Conservation (phyloP, 1,140 invertebrate species). For the Brachionus asplanchnoidis region DNA sequence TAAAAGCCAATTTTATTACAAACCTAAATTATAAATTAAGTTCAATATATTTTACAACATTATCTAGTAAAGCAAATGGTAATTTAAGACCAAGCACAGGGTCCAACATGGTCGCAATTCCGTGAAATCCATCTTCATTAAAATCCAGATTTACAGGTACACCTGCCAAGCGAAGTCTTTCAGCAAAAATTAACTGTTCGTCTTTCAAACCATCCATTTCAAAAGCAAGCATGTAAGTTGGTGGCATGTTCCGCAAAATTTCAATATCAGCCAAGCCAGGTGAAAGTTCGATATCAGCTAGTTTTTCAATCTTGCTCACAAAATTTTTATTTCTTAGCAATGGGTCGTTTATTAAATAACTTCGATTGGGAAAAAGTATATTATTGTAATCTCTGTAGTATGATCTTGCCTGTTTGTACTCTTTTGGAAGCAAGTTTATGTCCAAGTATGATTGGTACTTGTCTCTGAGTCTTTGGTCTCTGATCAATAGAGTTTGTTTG, state of each 20-base stretch:
- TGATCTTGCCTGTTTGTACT: conserved; percentile 11
- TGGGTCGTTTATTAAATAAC: neutral
- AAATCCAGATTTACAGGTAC: conserved; percentile 36
- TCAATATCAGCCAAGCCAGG: conserved; percentile 16
- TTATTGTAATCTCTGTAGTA: conserved; percentile 9
- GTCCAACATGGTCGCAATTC: conserved; percentile 21
- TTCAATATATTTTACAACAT: conserved; percentile 10
- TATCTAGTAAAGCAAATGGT: conserved; percentile 6
- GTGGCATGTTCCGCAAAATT: neutral
- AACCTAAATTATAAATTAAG: neutral
- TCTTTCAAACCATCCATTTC: conserved; percentile 33
- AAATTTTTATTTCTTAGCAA: conserved; percentile 7
- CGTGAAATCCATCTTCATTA: conserved; percentile 39
- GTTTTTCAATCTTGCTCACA: neutral
- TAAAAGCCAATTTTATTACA: neutral
- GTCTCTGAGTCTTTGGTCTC: neutral
- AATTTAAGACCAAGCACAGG: neutral
- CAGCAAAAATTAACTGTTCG: conserved; percentile 17
- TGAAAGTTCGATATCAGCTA: conserved; percentile 3
- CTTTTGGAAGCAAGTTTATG: neutral
- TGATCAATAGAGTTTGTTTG: neutral
- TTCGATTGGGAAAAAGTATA: neutral
- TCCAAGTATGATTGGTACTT: neutral
- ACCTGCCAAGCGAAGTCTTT: neutral
- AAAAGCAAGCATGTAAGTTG: conserved; percentile 17